Evolutionary conservation across 2,888 invertebrate genomes (phyloP), one percentile per base, ranked within the genome.

Genomic region (Morinoia aosen): DNA sequence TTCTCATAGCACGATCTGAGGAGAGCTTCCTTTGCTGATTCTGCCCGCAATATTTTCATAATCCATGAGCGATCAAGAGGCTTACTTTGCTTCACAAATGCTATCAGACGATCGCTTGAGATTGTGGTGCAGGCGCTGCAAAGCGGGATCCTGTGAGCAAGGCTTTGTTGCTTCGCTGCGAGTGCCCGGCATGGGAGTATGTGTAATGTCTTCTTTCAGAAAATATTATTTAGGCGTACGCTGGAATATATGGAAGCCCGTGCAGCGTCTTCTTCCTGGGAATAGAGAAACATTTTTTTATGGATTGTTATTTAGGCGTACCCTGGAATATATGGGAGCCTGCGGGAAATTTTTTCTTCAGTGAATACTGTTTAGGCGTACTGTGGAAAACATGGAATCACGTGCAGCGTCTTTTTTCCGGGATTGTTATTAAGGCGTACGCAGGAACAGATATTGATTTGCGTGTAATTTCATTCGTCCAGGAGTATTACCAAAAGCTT

Each of bases 61-160:
- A 93, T 93, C 93, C 93, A 56, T 14, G 57, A 33, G 93, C 57
- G 93, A 93, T 93, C 57, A 93, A 57, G 12, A 33, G 58, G 57
- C n/a, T 90, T 39, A 93, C 57, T 93, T 56, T 57, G 57, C 57
- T 57, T 33, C 57, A 57, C 93, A 93, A 93, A 93, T 33, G 93
- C 57, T 93, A 33, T 19, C 93, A 57, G 48, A 33, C 16, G 93
- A 93, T 93, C 48, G 14, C 48, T n/a, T 11, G 25, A 40, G 90
- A 40, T 48, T 39, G 40, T 40, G 48, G 33, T 8, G 33, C 76
- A 3, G 33, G 76, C 76, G 19, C 25, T 76, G 76, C 25, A 76
- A 76, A 25, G 8, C 76, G 2, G 76, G 76, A 33, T 19, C 25
- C 76, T 76, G 76, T 33, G 3, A 25, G 76, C 76, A 2, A 8